phyloP scores from a whole-genome alignment of 1,140 invertebrate species.

The Mylabris phalerata region DNA sequence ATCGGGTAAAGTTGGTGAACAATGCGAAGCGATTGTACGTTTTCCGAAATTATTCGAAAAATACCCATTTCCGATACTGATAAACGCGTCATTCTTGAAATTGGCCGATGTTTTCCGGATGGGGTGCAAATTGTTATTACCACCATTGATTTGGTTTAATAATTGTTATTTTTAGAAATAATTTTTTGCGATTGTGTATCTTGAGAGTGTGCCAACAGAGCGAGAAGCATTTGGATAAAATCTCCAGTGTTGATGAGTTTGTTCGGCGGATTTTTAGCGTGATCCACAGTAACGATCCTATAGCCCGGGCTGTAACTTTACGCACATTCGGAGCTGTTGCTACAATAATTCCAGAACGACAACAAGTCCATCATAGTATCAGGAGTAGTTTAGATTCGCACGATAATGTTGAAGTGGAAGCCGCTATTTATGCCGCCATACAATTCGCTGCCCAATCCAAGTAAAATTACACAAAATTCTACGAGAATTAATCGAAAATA shows the following conservation, averaged over 20 bases:
- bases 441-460: constrained; percentile 90
- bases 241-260: constrained; percentile 94
- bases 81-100: constrained; percentile 93
- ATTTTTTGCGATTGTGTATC: constrained; percentile 91
- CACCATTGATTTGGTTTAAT: neutral
- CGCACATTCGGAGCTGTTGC: constrained; percentile 87
- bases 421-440: constrained; percentile 89
- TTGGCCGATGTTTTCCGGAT: constrained; percentile 89
- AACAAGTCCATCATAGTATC: constrained; percentile 93
- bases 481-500: no score
- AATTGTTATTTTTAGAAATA: constrained; percentile 52
- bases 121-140: constrained; percentile 50
- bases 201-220: constrained; percentile 89
- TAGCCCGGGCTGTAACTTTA: constrained; percentile 84
- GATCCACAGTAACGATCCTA: constrained; percentile 94
- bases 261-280: constrained; percentile 89
- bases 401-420: constrained; percentile 91
- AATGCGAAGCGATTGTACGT: constrained; percentile 92
- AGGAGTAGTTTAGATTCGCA: constrained; percentile 87
- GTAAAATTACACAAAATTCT: constrained; percentile 40
- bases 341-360: constrained; percentile 85
- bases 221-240: constrained; percentile 94
- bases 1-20: constrained; percentile 84
- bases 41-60: constrained; percentile 93
- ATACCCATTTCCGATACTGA: constrained; percentile 95